Conservation (phyloP, 2,797 vertebrate genomes). For the Strix occidentalis region DNA sequence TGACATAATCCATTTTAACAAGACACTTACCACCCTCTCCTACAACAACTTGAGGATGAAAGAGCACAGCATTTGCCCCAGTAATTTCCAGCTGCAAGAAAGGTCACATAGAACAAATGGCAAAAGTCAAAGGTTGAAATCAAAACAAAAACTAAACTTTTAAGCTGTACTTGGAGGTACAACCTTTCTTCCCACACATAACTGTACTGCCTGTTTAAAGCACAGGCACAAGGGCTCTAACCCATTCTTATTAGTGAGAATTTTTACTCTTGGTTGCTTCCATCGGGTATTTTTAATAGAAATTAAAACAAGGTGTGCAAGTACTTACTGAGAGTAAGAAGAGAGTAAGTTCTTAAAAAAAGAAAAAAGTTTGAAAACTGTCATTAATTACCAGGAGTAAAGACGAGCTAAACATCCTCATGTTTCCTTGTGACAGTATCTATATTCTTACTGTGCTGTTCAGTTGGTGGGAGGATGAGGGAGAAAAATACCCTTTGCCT, state of each 20-base stretch:
- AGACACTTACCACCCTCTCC: neutral
- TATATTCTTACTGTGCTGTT: neutral
- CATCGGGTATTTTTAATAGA: neutral
- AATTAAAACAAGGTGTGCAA: neutral
- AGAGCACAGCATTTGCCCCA: slow-evolving; percentile 19
- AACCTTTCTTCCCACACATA: neutral
- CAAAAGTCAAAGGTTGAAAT: slow-evolving; percentile 32
- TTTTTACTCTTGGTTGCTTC: neutral
- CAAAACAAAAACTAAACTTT: slow-evolving; percentile 41
- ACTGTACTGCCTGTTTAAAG: neutral
- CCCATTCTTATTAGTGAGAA: neutral
- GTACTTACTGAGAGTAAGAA: neutral
- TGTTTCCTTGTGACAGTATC: neutral
- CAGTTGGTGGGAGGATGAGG: neutral
- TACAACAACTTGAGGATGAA: neutral
- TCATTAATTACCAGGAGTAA: neutral
- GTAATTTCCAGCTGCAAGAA: slow-evolving; percentile 32
- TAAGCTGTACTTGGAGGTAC: neutral
- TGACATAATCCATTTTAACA: slow-evolving; percentile 40
- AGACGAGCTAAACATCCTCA: neutral
- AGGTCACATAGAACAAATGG: slow-evolving; percentile 36
- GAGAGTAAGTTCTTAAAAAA: neutral
- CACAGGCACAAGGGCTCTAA: neutral
- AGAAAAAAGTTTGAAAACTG: neutral
- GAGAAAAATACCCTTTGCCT: neutral